Evolutionary conservation across 2,113 vertebrate species (phyloP).

Genomic region (Percina caprodes): DNA sequence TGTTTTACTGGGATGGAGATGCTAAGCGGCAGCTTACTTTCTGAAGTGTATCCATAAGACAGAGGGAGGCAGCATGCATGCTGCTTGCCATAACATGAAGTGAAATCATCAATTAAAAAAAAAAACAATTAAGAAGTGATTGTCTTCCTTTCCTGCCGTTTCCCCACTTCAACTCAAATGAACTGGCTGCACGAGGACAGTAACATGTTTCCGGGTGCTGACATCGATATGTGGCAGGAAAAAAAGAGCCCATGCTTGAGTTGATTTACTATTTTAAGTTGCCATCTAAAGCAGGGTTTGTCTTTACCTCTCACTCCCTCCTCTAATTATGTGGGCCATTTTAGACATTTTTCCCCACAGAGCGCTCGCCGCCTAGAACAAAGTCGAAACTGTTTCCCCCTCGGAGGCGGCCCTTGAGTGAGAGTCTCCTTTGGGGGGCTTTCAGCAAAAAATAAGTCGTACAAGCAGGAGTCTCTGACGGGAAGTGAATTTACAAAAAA

Average conservation of each 20-base stretch:
- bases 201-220: not conserved
- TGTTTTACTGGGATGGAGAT: slow-evolving; percentile 29
- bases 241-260: slow-evolving; percentile 38
- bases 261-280: slow-evolving; percentile 61
- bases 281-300: slow-evolving; percentile 54
- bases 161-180: slow-evolving; percentile 9
- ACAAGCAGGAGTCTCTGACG: slow-evolving; percentile 78
- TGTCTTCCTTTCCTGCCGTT: slow-evolving; percentile 24
- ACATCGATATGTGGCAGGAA: slow-evolving; percentile 51
- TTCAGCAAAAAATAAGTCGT: slow-evolving; percentile 82
- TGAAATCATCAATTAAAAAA: not conserved
- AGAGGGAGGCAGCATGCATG: not conserved
- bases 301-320: slow-evolving; percentile 69
- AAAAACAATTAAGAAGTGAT: slow-evolving; percentile 32
- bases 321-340: slow-evolving; percentile 74
- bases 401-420: slow-evolving; percentile 64
- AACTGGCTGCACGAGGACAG: not conserved
- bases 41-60: slow-evolving; percentile 44
- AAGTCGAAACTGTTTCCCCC: slow-evolving; percentile 75
- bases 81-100: not conserved
- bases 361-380: slow-evolving; percentile 71
- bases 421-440: slow-evolving; percentile 76
- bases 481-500: not conserved
- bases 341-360: slow-evolving; percentile 74
- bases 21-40: slow-evolving; percentile 69